phyloP scores from a whole-genome alignment of 2,888 invertebrate genomes.

The Amphipoea oculea region DNA sequence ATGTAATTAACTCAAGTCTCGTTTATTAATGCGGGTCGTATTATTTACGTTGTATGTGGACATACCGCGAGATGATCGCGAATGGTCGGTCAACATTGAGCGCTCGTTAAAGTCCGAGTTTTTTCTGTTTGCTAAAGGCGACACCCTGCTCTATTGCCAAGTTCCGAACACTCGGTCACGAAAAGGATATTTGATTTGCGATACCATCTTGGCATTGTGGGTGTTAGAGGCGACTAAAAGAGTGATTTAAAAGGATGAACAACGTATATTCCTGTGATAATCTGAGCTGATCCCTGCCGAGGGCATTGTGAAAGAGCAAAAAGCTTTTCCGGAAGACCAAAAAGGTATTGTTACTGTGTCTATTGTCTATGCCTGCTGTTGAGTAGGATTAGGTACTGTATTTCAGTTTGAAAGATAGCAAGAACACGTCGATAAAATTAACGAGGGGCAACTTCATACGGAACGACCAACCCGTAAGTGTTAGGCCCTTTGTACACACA shows the following conservation, averaged over 20 bases:
- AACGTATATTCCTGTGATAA: not conserved
- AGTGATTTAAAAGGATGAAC: not conserved
- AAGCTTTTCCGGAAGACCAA: not conserved
- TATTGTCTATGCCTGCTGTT: not conserved
- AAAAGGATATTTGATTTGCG: conserved; percentile 1
- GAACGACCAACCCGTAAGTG: not conserved
- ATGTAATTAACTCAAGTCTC: not conserved
- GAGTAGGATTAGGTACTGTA: not conserved
- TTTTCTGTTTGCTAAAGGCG: conserved; percentile 41
- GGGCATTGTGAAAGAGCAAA: not conserved
- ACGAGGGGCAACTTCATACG: not conserved
- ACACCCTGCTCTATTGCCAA: conserved; percentile 1
- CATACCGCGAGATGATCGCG: conserved; percentile 19
- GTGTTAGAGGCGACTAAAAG: not conserved
- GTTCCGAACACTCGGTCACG: not conserved
- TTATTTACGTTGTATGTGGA: conserved; percentile 21
- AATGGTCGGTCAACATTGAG: conserved; percentile 13
- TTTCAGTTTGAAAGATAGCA: not conserved
- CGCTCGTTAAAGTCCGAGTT: conserved; percentile 14
- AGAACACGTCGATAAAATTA: not conserved
- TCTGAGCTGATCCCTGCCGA: not conserved
- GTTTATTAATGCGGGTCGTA: not conserved
- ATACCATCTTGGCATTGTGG: not conserved
- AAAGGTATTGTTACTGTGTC: no score
- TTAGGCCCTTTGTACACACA: no score